phyloP scores from a whole-genome alignment of 1,140 invertebrate species.

The Dufourea novaeangliae region DNA sequence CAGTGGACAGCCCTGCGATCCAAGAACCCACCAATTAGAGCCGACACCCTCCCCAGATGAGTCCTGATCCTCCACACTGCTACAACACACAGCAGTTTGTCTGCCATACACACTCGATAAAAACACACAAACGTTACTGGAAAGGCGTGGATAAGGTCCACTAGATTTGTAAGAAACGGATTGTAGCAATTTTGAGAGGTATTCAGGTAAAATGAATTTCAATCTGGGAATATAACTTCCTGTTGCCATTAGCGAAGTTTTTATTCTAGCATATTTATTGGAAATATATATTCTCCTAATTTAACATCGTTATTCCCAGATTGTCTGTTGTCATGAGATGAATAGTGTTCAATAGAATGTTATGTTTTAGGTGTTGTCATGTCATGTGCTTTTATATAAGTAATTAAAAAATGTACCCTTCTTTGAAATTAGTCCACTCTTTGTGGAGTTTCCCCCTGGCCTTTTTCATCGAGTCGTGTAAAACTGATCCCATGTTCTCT shows the following conservation, averaged over 20 bases:
- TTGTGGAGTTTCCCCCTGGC: constrained; percentile 71
- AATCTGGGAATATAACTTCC: constrained; percentile 12
- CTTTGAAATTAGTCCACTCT: constrained; percentile 72
- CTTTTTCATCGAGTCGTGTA: constrained; percentile 69
- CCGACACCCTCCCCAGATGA: constrained; percentile 66
- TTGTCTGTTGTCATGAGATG: constrained; percentile 4
- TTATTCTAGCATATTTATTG: too few relatives aligned
- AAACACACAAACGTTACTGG: constrained; percentile 38
- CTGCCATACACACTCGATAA: constrained; percentile 62
- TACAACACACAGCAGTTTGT: constrained; percentile 71
- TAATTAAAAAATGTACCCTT: constrained; percentile 69
- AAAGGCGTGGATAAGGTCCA: constrained; percentile 27
- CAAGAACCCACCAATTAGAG: constrained; percentile 77
- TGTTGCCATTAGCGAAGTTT: too few relatives aligned
- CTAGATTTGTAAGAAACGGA: constrained; percentile 35
- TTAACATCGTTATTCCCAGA: constrained; percentile 19
- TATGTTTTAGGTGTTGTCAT: neutral
- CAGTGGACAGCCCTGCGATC: constrained; percentile 73
- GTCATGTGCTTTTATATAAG: constrained; percentile 3
- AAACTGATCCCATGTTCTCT: constrained; percentile 62
- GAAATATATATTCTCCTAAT: neutral
- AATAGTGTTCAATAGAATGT: constrained; percentile 3
- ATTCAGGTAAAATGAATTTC: constrained; percentile 32
- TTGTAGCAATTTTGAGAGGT: constrained; percentile 63
- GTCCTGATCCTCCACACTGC: constrained; percentile 73